A percentile compares a stretch with the other conserved stretches of the same genome.
These are phyloP conservation scores for Thunnus albacares DNA, from an alignment of 2,797 vertebrate species.

Conservation along the genomic window DNA sequence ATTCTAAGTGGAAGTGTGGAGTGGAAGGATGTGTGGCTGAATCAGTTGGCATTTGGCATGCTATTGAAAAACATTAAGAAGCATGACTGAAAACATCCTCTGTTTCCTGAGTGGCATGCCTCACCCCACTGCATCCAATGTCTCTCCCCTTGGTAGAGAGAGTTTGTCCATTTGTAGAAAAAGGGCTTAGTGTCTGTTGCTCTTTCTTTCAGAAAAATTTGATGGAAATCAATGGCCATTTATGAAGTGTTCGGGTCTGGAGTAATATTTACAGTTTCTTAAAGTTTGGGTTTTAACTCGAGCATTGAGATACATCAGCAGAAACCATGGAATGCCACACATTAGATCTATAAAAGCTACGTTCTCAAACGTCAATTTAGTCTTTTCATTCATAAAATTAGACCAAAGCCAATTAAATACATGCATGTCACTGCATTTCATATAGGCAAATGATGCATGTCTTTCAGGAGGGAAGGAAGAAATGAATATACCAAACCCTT, in stretches of 20 bases:
- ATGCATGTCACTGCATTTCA: slow-evolving; percentile 46
- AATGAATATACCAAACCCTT: slow-evolving; percentile 66
- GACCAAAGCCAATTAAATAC: slow-evolving; percentile 62
- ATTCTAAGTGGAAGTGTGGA: slow-evolving; percentile 59
- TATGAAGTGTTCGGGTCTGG: slow-evolving; percentile 59
- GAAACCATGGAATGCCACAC: slow-evolving; percentile 59
- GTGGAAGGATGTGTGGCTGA: slow-evolving; percentile 65
- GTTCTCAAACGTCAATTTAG: slow-evolving; percentile 45
- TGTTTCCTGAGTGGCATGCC: slow-evolving; percentile 52
- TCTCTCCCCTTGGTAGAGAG: slow-evolving; percentile 45
- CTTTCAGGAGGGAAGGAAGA: slow-evolving; percentile 44
- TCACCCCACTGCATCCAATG: slow-evolving; percentile 42
- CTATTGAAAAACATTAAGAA: slow-evolving; percentile 58
- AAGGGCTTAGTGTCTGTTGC: slow-evolving; percentile 54
- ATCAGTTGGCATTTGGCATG: slow-evolving; percentile 63
- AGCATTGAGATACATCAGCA: slow-evolving; percentile 44
- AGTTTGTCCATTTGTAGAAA: slow-evolving; percentile 59
- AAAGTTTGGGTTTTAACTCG: slow-evolving; percentile 55
- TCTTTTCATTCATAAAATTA: slow-evolving; percentile 59
- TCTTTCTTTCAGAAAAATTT: slow-evolving; percentile 53
- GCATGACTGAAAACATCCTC: slow-evolving; percentile 63
- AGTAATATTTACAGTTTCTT: slow-evolving; percentile 43
- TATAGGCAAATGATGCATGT: slow-evolving; percentile 51
- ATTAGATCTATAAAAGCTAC: slow-evolving; percentile 51
- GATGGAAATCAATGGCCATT: slow-evolving; percentile 55